Conservation (phyloP, 2,113 vertebrate genomes). For the Melanocharis versteri region DNA sequence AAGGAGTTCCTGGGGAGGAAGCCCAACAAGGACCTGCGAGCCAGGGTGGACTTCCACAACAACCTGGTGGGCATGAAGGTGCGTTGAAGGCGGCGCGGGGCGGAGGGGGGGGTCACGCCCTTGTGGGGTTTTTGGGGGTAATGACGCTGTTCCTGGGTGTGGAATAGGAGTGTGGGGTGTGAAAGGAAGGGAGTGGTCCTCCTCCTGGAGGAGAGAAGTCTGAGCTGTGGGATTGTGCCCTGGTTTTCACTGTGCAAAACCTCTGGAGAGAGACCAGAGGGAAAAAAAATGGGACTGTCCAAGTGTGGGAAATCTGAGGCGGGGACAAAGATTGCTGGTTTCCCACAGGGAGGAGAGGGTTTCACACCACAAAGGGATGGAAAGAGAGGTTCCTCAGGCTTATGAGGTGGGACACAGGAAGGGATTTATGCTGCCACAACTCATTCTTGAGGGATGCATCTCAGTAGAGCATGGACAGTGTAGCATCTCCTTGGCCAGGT, state of each 20-base stretch:
- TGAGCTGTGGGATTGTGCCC: not conserved
- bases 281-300: not conserved
- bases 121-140: not conserved
- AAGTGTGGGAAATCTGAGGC: not conserved
- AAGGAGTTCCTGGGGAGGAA: conserved; percentile 97
- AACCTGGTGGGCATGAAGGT: conserved; percentile 98
- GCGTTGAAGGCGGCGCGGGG: not conserved
- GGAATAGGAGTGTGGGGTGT: not conserved
- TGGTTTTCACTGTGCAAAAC: not conserved
- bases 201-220: not conserved
- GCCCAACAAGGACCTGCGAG: conserved; percentile 92
- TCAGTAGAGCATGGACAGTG: not conserved
- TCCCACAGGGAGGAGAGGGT: not conserved
- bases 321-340: not conserved
- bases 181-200: fast-evolving
- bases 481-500: not conserved
- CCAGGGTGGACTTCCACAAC: conserved; percentile 95
- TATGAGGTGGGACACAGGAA: not conserved
- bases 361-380: not conserved
- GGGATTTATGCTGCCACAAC: not conserved
- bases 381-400: not conserved
- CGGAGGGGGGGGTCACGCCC: fast-evolving
- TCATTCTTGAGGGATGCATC: not conserved
- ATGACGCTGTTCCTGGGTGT: fast-evolving
- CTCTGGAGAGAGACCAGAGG: fast-evolving